Evolutionary conservation across 2,113 vertebrate species (phyloP).

Genomic region (Mormyrus iriodes): DNA sequence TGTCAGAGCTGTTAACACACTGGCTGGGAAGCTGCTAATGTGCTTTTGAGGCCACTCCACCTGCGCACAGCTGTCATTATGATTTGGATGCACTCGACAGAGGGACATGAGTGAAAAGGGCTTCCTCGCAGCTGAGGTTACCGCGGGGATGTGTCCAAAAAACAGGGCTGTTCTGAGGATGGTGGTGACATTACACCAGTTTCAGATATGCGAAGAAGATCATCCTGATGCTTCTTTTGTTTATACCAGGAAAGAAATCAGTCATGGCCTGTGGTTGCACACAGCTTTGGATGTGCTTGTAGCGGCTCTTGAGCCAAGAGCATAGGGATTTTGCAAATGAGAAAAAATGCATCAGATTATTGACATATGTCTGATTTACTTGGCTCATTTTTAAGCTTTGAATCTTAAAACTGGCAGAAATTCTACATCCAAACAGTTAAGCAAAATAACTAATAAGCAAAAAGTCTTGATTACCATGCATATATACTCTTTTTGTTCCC

Average conservation of each 20-base stretch:
- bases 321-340: background rate
- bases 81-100: background rate
- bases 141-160: background rate
- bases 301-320: background rate
- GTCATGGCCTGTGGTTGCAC: background rate
- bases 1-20: conserved; percentile 12
- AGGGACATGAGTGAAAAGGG: background rate
- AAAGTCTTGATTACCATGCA: background rate
- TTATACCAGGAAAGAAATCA: background rate
- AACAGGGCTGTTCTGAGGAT: background rate
- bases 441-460: background rate
- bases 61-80: background rate
- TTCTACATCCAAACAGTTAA: background rate
- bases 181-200: background rate
- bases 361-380: background rate
- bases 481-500: background rate
- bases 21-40: conserved; percentile 12
- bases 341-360: background rate
- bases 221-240: background rate
- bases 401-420: background rate
- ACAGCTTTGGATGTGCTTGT: background rate
- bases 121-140: background rate
- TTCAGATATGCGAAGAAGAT: background rate
- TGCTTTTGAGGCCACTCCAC: background rate
- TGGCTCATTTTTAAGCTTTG: background rate